Conservation (phyloP, 2,888 invertebrate genomes). For the Drosophila multiciliata region DNA sequence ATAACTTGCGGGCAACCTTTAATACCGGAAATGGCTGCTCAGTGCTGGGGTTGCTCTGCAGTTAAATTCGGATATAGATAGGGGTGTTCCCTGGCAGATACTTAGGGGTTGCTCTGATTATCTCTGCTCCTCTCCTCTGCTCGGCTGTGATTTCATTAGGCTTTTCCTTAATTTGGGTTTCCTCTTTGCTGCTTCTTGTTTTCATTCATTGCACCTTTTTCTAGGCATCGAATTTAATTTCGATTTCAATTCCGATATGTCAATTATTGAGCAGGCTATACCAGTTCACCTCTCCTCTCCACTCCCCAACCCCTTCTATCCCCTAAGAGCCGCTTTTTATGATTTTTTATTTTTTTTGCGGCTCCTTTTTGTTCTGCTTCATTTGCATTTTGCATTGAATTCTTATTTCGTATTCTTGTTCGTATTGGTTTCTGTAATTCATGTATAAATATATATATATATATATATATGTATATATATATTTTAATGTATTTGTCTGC, state of each 20-base stretch:
- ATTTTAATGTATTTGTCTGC: conserved; percentile 35
- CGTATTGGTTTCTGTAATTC: conserved; percentile 49
- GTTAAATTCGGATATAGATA: not conserved
- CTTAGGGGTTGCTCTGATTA: conserved; percentile 18
- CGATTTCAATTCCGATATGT: conserved; percentile 61
- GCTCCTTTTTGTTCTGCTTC: conserved; percentile 63
- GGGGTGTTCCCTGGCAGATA: not conserved
- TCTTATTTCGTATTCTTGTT: conserved; percentile 36
- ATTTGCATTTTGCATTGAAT: conserved; percentile 80
- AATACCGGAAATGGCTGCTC: conserved; percentile 24
- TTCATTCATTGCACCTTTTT: conserved; percentile 37
- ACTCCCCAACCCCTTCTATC: conserved; percentile 3
- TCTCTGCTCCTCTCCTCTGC: not conserved
- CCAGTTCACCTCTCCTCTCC: not conserved
- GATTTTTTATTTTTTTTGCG: conserved; percentile 49
- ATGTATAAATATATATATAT: conserved; percentile 21
- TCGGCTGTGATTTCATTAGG: conserved; percentile 29
- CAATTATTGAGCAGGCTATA: conserved; percentile 49
- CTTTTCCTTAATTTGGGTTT: conserved; percentile 5
- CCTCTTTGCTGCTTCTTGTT: not conserved
- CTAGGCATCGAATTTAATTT: conserved; percentile 43
- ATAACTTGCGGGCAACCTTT: conserved; percentile 64
- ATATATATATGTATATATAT: not conserved
- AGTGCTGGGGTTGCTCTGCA: not conserved
- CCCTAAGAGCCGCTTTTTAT: conserved; percentile 58